Conservation (phyloP, 2,797 vertebrate genomes). For the Enteromius afrohamiltoni region DNA sequence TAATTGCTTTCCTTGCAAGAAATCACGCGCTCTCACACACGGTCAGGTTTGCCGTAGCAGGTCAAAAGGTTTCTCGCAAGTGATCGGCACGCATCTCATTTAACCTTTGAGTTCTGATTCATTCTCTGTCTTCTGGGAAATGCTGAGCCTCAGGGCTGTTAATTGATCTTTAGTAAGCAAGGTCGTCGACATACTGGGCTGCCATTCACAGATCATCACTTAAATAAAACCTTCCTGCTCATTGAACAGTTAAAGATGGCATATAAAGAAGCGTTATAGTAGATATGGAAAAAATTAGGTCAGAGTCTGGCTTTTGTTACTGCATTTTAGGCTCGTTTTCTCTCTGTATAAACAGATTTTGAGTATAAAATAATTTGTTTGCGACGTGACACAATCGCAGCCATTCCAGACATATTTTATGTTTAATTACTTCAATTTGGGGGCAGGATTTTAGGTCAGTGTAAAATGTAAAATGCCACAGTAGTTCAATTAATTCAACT, state of each 20-base stretch:
- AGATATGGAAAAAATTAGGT: conserved; percentile 49
- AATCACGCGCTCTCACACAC: conserved; percentile 19
- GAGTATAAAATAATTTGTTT: background rate
- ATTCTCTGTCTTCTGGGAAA: conserved; percentile 19
- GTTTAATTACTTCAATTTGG: background rate
- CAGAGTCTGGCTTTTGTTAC: conserved; percentile 35
- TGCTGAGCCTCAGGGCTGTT: background rate
- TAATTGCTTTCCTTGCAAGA: conserved; percentile 22
- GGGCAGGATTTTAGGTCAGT: background rate
- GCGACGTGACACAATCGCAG: background rate
- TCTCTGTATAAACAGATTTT: background rate
- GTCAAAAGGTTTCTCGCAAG: conserved; percentile 10
- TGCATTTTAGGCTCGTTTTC: background rate
- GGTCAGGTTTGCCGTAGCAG: background rate
- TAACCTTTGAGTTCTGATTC: conserved; percentile 23
- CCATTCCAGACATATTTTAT: background rate
- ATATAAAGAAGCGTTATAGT: conserved; percentile 7
- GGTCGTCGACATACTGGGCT: background rate
- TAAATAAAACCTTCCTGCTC: conserved; percentile 8
- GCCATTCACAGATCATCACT: background rate
- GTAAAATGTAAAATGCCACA: background rate
- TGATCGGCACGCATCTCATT: conserved; percentile 7
- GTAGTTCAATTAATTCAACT: background rate
- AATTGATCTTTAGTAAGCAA: background rate
- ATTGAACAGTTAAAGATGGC: background rate